Base-by-base conservation (phyloP, 2,888 invertebrate genomes). In the Pristionchus fissidentatus region DNA sequence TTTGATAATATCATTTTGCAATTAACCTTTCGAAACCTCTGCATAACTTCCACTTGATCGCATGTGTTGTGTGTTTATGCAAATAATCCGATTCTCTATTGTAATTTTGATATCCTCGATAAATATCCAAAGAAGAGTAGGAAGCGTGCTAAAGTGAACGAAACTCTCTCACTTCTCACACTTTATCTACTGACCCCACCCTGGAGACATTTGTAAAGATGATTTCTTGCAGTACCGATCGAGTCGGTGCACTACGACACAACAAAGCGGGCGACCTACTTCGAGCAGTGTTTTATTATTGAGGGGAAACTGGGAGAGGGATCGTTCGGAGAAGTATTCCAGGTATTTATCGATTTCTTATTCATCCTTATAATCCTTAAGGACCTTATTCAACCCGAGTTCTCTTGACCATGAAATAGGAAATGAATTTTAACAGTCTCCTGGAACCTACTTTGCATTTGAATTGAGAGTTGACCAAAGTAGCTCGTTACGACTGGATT, bases 251-350 rank as follows among this genome's bases (percentile, higher is more conserved):
- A 87, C 35, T 93, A 93, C 90, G 92, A 93, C 88, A 91, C 90
- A 32, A 88, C 88, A 52, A 92, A 88, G 55, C 89, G 93, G 85
- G 93, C 94, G 77, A 93, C 94, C 3, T 95, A 95, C 90, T 95
- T 95, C 90, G 94, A 95, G 80, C 95, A 95, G 92, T 94, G 95
- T 88, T 96, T 95, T 91, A 93, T 94, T n/a, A 93, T 94, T 41
- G 93, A 94, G 26, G 93, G 93, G 7, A 94, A 94, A 89, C 93
- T 96, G 57, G 96, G 96, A 1, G 95, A 95, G 91, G 96, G 96
- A 2, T 95, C 95, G 3, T 96, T 95, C 93, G 95, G 95, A 13
- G 95, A 95, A 90, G 94, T 94, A 5, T 43, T 73, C 41, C 83
- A 62, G 26, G 70, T 78, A 52, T 29, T 35, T 38, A 49, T 52